A percentile compares a stretch with the other conserved stretches of the same genome.
These are phyloP conservation scores for Mohoua ochrocephala DNA, from an alignment of 2,113 vertebrate genomes.

Conservation along the genomic window DNA sequence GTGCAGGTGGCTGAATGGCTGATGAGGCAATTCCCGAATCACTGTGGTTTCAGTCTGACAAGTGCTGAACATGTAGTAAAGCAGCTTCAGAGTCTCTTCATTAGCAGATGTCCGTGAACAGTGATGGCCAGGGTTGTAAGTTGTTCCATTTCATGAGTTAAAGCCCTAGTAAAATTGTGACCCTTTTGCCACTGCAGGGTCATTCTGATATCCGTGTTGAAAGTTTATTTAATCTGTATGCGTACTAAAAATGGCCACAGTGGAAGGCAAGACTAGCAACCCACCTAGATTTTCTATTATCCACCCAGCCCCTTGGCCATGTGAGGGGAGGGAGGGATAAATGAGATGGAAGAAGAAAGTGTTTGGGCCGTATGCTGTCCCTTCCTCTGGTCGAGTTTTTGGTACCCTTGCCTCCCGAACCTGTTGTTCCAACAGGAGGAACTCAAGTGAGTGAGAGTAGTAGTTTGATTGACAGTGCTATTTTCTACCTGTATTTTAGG, in stretches of 20 bases:
- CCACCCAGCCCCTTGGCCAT: background rate
- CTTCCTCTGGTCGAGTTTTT: background rate
- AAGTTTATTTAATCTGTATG: background rate
- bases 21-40: background rate
- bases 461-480: constrained; percentile 43
- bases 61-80: background rate
- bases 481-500: constrained; percentile 76
- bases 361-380: background rate
- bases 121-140: background rate
- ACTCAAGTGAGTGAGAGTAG: background rate
- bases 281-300: background rate
- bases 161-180: background rate
- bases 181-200: background rate
- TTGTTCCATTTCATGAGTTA: background rate
- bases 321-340: background rate
- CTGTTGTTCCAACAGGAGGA: background rate
- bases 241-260: background rate
- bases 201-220: background rate
- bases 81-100: background rate
- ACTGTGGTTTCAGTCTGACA: background rate
- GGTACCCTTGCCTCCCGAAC: background rate
- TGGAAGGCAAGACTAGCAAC: background rate
- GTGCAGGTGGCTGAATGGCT: constrained; percentile 2
- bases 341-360: background rate
- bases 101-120: background rate